These are phyloP conservation scores for Pristiophorus japonicus DNA, from an alignment of 2,113 vertebrate genomes.

Conservation along the genomic window DNA sequence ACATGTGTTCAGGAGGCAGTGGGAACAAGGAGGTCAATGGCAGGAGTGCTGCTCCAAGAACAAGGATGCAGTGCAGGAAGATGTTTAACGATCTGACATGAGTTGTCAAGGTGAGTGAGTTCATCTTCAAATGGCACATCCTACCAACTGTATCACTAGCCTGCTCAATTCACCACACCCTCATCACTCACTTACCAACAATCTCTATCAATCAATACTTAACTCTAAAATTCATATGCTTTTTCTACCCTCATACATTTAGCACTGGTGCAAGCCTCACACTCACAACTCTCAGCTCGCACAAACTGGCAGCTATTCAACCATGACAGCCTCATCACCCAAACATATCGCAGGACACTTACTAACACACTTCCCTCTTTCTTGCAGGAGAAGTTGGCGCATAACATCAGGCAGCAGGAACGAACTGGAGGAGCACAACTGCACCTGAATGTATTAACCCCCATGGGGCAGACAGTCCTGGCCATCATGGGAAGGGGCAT, in stretches of 20 bases:
- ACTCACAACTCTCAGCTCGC: background rate
- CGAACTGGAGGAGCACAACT: background rate
- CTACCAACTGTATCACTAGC: too few relatives aligned
- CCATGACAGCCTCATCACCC: background rate
- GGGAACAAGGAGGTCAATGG: background rate
- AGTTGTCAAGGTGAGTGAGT: too few relatives aligned
- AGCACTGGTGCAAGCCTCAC: background rate
- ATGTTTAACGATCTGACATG: too few relatives aligned
- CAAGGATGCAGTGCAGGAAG: too few relatives aligned
- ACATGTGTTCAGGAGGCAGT: background rate
- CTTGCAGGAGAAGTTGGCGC: background rate
- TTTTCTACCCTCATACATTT: background rate
- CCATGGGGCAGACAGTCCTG: background rate
- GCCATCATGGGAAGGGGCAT: background rate
- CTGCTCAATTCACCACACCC: background rate
- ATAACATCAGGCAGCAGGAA: background rate
- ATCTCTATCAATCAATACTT: background rate
- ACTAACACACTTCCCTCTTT: background rate
- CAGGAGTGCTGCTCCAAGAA: too few relatives aligned
- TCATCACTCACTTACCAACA: background rate
- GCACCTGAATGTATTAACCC: background rate
- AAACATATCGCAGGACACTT: background rate
- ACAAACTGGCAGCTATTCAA: background rate
- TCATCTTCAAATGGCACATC: too few relatives aligned
- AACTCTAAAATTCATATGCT: background rate